Conservation (phyloP, 2,797 vertebrate species). For the Aeoliscus strigatus region DNA sequence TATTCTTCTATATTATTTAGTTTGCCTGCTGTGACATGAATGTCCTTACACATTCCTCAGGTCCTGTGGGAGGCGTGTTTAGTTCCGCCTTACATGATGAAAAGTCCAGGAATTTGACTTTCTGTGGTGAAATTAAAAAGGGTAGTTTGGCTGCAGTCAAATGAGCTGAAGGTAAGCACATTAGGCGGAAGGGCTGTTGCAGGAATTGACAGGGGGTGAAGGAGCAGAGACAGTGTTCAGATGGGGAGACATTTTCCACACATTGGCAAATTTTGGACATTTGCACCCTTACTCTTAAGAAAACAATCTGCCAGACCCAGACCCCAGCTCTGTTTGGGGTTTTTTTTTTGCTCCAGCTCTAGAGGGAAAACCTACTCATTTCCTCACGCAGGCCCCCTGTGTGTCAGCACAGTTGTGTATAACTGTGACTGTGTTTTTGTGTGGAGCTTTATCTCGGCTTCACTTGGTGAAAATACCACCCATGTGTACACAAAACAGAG, state of each 20-base stretch:
- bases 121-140: slow-evolving; percentile 40
- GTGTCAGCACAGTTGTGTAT: slow-evolving; percentile 25
- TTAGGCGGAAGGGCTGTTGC: slow-evolving; percentile 50
- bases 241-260: slow-evolving; percentile 54
- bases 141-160: slow-evolving; percentile 39
- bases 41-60: slow-evolving; percentile 52
- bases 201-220: slow-evolving; percentile 34
- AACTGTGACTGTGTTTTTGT: slow-evolving; percentile 12
- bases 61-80: slow-evolving; percentile 48
- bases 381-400: slow-evolving; percentile 41
- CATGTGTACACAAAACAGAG: slow-evolving; percentile 31
- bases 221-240: slow-evolving; percentile 45
- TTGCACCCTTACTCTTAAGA: slow-evolving; percentile 62
- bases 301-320: slow-evolving; percentile 60
- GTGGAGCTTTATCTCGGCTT: slow-evolving; percentile 36
- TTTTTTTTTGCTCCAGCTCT: slow-evolving; percentile 42
- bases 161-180: slow-evolving; percentile 61
- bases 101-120: slow-evolving; percentile 44
- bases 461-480: slow-evolving; percentile 47
- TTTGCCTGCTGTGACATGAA: slow-evolving; percentile 30
- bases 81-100: slow-evolving; percentile 48
- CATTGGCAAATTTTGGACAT: slow-evolving; percentile 53
- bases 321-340: slow-evolving; percentile 48
- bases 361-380: slow-evolving; percentile 55
- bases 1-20: slow-evolving; percentile 4